Conservation (phyloP, 2,888 invertebrate species). For the Cryptops parisi region DNA sequence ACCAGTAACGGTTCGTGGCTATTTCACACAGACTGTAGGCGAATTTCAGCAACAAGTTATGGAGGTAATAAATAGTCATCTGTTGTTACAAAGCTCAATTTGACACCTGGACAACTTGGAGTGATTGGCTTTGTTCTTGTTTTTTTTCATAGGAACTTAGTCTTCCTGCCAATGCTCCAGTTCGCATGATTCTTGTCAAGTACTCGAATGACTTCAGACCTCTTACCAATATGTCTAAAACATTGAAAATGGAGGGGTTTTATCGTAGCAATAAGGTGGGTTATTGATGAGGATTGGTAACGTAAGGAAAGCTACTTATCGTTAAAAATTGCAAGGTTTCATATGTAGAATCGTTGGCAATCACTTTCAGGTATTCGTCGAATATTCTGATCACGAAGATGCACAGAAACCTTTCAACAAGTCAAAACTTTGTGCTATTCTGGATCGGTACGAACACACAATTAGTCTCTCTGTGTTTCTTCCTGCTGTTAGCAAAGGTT, state of each 20-base stretch:
- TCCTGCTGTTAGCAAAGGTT: constrained; percentile 46
- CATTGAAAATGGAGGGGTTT: constrained; percentile 31
- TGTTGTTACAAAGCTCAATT: background rate
- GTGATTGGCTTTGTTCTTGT: too few relatives aligned
- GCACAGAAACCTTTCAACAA: constrained; percentile 35
- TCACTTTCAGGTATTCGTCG: constrained; percentile 29
- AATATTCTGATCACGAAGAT: constrained; percentile 35
- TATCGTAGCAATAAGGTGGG: constrained; percentile 32
- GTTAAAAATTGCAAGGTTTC: background rate
- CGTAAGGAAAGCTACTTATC: too few relatives aligned
- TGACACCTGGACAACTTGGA: too few relatives aligned
- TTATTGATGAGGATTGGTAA: too few relatives aligned
- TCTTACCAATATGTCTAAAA: constrained; percentile 26
- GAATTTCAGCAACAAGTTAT: constrained; percentile 43
- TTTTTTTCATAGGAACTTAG: constrained; percentile 9
- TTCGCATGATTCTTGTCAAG: constrained; percentile 15
- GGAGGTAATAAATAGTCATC: constrained; percentile 22
- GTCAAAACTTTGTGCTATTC: constrained; percentile 38
- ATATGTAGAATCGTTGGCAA: too few relatives aligned
- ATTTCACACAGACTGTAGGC: constrained; percentile 40
- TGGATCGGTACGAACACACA: constrained; percentile 45
- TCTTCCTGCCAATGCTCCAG: background rate
- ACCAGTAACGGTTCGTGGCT: constrained; percentile 44
- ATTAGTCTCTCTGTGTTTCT: constrained; percentile 46
- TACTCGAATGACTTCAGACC: constrained; percentile 28